Conservation (phyloP, 2,888 invertebrate species). For the Cerceris ruficornis region DNA sequence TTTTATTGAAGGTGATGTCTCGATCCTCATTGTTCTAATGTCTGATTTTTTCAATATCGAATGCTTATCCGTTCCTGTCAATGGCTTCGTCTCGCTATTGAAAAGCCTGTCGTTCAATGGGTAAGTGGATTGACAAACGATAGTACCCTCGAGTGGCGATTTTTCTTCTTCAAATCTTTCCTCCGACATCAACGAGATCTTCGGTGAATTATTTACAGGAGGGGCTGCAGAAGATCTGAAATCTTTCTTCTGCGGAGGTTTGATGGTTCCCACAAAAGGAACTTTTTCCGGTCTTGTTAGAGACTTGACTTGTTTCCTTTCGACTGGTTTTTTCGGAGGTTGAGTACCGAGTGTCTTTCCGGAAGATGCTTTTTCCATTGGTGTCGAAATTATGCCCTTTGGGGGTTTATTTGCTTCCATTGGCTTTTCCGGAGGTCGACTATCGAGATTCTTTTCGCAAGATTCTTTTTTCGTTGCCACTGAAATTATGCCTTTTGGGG, state of each 20-base stretch:
- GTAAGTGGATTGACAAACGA: not conserved
- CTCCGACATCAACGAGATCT: not conserved
- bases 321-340: no score
- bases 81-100: not conserved
- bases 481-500: no score
- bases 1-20: not conserved
- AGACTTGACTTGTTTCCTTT: no score
- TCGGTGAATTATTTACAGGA: not conserved
- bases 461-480: not conserved
- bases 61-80: not conserved
- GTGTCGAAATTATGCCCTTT: no score
- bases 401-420: no score
- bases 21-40: not conserved
- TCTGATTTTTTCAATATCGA: not conserved
- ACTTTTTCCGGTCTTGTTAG: no score
- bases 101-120: not conserved
- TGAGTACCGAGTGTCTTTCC: not conserved
- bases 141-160: not conserved
- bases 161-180: not conserved
- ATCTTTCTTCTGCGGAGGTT: no score
- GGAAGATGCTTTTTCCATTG: not conserved
- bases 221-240: not conserved
- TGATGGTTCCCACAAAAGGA: no score
- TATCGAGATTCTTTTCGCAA: not conserved
- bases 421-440: no score